Conservation (phyloP, 2,797 vertebrate genomes). For the Tympanoctomys barrerae region DNA sequence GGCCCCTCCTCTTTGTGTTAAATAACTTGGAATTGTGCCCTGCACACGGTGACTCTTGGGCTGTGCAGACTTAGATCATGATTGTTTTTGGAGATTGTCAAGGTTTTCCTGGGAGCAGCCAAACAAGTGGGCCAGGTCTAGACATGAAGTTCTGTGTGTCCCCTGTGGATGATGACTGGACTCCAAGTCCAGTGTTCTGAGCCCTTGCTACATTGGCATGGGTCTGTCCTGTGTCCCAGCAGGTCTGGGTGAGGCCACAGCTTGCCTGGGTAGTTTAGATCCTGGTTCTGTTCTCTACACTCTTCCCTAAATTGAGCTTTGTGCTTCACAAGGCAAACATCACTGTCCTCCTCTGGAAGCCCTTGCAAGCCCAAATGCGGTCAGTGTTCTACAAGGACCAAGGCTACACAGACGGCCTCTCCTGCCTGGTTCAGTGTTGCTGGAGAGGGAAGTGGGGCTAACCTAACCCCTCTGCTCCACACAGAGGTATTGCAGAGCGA, state of each 20-base stretch:
- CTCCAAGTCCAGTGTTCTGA: background rate
- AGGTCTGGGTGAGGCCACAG: background rate
- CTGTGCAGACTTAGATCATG: background rate
- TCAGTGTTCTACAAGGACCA: background rate
- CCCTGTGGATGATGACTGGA: background rate
- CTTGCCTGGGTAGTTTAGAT: background rate
- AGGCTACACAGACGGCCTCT: background rate
- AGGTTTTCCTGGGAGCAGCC: background rate
- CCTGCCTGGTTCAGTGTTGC: background rate
- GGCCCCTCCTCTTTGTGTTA: background rate
- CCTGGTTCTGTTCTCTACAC: background rate
- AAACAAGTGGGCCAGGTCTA: background rate
- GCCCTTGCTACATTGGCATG: background rate
- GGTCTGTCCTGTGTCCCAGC: background rate
- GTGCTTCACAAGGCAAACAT: background rate
- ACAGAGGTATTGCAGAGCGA: background rate
- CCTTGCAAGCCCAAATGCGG: fast-evolving
- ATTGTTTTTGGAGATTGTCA: background rate
- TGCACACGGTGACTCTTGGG: background rate
- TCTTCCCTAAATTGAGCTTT: background rate
- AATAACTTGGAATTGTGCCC: background rate
- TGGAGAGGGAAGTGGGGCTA: background rate
- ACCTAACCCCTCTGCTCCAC: background rate
- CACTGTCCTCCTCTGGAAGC: background rate
- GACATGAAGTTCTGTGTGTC: background rate